Percentiles rank a stretch among this genome's conserved stretches.
phyloP scores from a whole-genome alignment of 2,888 invertebrate species.

The Amphipoea oculea region DNA sequence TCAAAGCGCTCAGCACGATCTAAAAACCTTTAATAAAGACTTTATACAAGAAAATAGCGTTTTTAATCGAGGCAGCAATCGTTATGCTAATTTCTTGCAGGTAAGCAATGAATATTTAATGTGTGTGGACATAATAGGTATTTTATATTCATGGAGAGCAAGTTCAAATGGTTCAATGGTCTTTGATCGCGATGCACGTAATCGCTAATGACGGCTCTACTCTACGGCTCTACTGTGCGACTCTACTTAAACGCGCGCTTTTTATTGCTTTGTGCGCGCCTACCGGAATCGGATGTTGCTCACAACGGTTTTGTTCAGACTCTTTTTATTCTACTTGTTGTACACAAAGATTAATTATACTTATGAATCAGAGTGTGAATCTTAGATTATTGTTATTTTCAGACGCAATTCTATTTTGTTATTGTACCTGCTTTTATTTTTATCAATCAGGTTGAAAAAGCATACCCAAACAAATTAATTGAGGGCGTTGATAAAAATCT shows the following conservation, averaged over 20 bases:
- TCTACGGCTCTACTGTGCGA: constrained; percentile 26
- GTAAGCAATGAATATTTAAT: constrained; percentile 80
- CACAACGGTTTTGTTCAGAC: constrained; percentile 45
- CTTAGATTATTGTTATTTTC: constrained; percentile 22
- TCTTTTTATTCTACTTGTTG: constrained; percentile 49
- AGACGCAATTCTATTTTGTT: constrained; percentile 10
- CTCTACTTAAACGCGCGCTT: constrained; percentile 33
- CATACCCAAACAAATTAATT: constrained; percentile 7
- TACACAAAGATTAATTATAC: constrained; percentile 35
- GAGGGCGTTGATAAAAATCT: constrained; percentile 44
- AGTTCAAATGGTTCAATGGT: constrained; percentile 77
- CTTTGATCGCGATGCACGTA: constrained; percentile 73
- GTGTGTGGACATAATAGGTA: constrained; percentile 73
- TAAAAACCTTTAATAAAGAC: constrained; percentile 37
- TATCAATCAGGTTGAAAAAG: constrained; percentile 20
- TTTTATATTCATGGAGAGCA: constrained; percentile 79
- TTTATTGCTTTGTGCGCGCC: constrained; percentile 51
- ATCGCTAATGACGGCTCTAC: constrained; percentile 58
- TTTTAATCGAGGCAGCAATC: constrained; percentile 64
- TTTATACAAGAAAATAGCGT: constrained; percentile 34
- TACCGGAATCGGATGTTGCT: constrained; percentile 62
- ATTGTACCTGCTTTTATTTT: constrained; percentile 30
- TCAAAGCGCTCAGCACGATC: constrained; percentile 3
- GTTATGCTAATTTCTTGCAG: constrained; percentile 77
- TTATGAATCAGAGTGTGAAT: constrained; percentile 29